These are phyloP conservation scores for Metridium senile DNA, from an alignment of 92 coral and sea anemone genomes.

Conservation along the genomic window DNA sequence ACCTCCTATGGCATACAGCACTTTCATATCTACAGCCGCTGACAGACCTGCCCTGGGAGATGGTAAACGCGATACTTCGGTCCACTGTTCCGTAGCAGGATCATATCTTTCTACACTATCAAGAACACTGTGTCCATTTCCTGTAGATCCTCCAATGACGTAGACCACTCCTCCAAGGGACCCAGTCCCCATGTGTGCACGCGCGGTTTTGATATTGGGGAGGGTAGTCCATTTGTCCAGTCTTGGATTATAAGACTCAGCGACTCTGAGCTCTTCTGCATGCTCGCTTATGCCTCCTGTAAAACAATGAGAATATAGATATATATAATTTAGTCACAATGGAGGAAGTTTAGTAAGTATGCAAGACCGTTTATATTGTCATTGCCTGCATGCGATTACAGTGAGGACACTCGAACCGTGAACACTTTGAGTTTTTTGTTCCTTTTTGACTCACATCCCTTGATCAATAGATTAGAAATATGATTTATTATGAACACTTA, in stretches of 20 bases:
- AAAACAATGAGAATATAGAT: background rate
- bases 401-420: too few species aligned
- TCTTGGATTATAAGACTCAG: slow-evolving; percentile 71
- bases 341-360: too few species aligned
- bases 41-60: slow-evolving; percentile 70
- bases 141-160: slow-evolving; percentile 91
- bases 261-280: slow-evolving; percentile 66
- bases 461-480: too few species aligned
- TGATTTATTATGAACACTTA: too few species aligned
- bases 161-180: slow-evolving; percentile 56
- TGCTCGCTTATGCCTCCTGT: slow-evolving; percentile 85
- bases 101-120: slow-evolving; percentile 82
- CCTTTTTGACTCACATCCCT: too few species aligned
- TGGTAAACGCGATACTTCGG: slow-evolving; percentile 67
- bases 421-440: too few species aligned
- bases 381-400: too few species aligned
- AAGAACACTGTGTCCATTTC: slow-evolving; percentile 54
- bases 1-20: slow-evolving; percentile 87
- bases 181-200: slow-evolving; percentile 75
- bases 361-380: too few species aligned
- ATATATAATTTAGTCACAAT: too few species aligned
- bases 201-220: slow-evolving; percentile 63
- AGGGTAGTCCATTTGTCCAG: slow-evolving; percentile 82
- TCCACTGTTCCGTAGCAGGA: slow-evolving; percentile 52
- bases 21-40: slow-evolving; percentile 58